phyloP scores from a whole-genome alignment of 2,888 invertebrate genomes.

The Euphydryas editha region DNA sequence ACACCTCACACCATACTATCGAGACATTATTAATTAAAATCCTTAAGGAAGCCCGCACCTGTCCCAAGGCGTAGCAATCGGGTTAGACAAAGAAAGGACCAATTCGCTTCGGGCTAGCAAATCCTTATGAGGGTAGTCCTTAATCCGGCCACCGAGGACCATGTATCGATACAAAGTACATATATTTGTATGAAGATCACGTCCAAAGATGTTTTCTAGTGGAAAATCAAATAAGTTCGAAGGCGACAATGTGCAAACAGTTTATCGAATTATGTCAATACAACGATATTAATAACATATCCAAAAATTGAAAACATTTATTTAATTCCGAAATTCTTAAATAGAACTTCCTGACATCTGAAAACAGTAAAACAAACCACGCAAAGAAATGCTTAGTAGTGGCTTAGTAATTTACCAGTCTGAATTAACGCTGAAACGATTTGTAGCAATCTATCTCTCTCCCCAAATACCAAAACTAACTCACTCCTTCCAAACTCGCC shows the following conservation, averaged over 20 bases:
- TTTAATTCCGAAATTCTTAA: neutral
- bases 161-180: constrained; percentile 70
- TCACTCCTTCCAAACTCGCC: constrained; percentile 51
- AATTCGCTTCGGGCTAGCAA: constrained; percentile 68
- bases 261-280: constrained; percentile 1
- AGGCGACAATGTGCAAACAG: constrained; percentile 17
- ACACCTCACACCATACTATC: constrained; percentile 60
- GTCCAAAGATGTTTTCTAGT: constrained; percentile 39
- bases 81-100: constrained; percentile 66
- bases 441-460: constrained; percentile 39
- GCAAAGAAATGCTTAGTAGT: neutral
- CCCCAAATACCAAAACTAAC: constrained; percentile 43
- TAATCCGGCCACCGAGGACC: constrained; percentile 67
- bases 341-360: neutral
- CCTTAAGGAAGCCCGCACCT: constrained; percentile 73
- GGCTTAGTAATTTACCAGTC: constrained; percentile 9
- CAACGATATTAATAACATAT: neutral
- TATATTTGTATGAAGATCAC: constrained; percentile 38
- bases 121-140: constrained; percentile 64
- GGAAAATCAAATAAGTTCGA: constrained; percentile 19
- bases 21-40: constrained; percentile 81
- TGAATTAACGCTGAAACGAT: constrained; percentile 12
- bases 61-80: constrained; percentile 70
- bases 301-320: neutral
- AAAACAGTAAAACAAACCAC: neutral